These are phyloP conservation scores for Galeopterus variegatus DNA, from an alignment of 2,113 vertebrate species.

Conservation along the genomic window DNA sequence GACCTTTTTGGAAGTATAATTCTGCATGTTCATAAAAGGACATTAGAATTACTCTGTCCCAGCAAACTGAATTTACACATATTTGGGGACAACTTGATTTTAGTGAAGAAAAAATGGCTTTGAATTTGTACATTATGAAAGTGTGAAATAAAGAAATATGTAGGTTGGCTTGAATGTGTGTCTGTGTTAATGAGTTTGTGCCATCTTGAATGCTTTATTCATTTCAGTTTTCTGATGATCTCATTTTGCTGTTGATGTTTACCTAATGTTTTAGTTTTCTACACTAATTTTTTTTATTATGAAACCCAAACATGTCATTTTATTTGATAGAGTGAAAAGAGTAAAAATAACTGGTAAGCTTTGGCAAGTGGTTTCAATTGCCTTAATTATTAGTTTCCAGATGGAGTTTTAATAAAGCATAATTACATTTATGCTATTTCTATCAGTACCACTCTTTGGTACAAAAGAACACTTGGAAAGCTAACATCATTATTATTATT, in stretches of 20 bases:
- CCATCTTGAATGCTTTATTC: neutral
- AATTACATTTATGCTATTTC: neutral
- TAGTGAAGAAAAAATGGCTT: neutral
- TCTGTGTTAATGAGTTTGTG: neutral
- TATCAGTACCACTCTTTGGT: neutral
- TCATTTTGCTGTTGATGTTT: neutral
- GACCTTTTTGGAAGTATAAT: neutral
- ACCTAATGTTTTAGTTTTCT: neutral
- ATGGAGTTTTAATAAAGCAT: neutral
- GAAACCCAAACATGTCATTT: neutral
- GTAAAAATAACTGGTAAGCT: neutral
- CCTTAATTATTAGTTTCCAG: neutral
- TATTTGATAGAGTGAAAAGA: neutral
- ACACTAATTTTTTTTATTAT: neutral
- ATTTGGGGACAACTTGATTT: neutral
- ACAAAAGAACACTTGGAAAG: neutral
- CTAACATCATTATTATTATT: neutral
- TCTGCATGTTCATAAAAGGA: neutral
- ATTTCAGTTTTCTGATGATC: neutral
- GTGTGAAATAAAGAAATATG: neutral
- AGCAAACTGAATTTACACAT: neutral
- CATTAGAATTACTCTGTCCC: neutral
- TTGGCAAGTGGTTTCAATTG: neutral
- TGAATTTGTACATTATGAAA: neutral
- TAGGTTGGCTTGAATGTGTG: neutral